A percentile compares a stretch with the other conserved stretches of the same genome.
Evolutionary conservation across 2,888 invertebrate species (phyloP).

Genomic region (Didymodactylos carnosus): DNA sequence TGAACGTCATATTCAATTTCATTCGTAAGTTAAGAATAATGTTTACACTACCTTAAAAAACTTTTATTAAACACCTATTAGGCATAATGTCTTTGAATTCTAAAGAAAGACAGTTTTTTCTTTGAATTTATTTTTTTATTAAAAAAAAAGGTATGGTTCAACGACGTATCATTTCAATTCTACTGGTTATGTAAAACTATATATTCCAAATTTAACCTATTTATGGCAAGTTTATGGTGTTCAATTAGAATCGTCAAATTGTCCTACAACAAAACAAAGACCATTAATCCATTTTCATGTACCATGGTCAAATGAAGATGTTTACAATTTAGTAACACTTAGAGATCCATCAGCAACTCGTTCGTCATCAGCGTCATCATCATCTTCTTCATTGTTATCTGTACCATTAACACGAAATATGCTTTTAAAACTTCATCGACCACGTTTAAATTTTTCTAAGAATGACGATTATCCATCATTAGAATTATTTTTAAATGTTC

Average conservation of each 20-base stretch:
- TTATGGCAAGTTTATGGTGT: background rate
- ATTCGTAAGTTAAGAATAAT: no score
- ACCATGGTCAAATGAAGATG: background rate
- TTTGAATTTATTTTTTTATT: no score
- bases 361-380: no score
- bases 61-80: no score
- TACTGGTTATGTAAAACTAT: background rate
- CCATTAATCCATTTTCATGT: slow-evolving; percentile 1
- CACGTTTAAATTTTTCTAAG: background rate
- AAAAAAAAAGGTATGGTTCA: background rate
- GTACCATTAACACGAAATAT: background rate
- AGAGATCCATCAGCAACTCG: no score
- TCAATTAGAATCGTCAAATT: background rate
- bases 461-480: background rate
- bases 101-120: no score
- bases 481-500: background rate
- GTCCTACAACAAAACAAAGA: no score
- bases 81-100: no score
- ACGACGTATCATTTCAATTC: background rate
- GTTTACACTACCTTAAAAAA: no score
- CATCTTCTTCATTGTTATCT: background rate
- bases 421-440: background rate
- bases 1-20: no score
- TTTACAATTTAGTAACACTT: background rate
- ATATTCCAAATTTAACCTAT: background rate